Conservation (phyloP, 2,888 invertebrate genomes). For the Flabesymbios commensalis region DNA sequence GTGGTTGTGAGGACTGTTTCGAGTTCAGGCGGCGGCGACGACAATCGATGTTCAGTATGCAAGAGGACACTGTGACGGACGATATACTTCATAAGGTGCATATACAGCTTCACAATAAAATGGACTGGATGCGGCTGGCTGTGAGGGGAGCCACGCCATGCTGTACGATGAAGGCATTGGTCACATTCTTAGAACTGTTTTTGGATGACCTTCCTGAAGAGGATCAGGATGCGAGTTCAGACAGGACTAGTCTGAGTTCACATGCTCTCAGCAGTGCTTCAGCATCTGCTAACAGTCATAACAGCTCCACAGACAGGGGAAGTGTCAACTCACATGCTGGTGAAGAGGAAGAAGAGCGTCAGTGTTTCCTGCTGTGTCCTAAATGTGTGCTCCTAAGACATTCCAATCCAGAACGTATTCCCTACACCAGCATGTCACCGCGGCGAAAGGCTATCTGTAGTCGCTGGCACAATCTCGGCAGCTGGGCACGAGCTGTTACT, state of each 20-base stretch:
- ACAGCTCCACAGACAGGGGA: slow-evolving; percentile 28
- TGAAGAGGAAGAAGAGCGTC: slow-evolving; percentile 27
- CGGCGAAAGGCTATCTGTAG: slow-evolving; percentile 38
- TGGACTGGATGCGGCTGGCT: slow-evolving; percentile 32
- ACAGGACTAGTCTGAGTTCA: slow-evolving; percentile 28
- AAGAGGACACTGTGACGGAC: slow-evolving; percentile 25
- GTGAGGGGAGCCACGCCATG: slow-evolving; percentile 39
- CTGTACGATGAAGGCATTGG: slow-evolving; percentile 39
- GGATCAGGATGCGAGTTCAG: slow-evolving; percentile 22
- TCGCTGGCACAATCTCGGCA: slow-evolving; percentile 41
- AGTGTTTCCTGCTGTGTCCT: slow-evolving; percentile 35
- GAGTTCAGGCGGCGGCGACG: slow-evolving; percentile 23
- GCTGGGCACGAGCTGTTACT: slow-evolving; percentile 38
- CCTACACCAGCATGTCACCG: slow-evolving; percentile 26
- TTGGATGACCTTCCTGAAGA: slow-evolving; percentile 39
- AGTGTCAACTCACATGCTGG: slow-evolving; percentile 9
- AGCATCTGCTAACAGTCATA: slow-evolving; percentile 18
- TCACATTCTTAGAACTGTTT: slow-evolving; percentile 39
- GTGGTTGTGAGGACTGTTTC: slow-evolving; percentile 41
- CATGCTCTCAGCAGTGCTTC: slow-evolving; percentile 11
- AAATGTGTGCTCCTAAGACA: slow-evolving; percentile 37
- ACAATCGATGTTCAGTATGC: background rate
- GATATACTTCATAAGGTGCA: slow-evolving; percentile 41
- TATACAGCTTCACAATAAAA: slow-evolving; percentile 36
- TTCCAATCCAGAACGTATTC: slow-evolving; percentile 34